Conservation (phyloP, 2,113 vertebrate species). For the Pao palembangensis region DNA sequence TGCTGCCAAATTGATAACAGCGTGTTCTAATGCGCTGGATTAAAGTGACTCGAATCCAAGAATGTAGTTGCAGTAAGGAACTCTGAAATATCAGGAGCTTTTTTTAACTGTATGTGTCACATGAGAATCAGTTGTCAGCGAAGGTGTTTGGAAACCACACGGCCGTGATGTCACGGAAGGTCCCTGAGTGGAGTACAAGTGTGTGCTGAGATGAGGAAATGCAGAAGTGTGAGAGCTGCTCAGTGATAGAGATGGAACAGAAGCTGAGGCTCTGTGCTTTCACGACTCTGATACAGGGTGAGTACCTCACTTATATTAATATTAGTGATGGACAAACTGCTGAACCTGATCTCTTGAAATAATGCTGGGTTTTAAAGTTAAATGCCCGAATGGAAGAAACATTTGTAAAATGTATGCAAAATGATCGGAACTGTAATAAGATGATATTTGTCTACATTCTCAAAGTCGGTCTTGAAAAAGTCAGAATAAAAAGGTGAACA, state of each 20-base stretch:
- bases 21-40: not conserved
- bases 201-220: conserved; percentile 61
- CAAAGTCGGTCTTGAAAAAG: too few species aligned
- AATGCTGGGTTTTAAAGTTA: too few species aligned
- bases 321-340: not conserved
- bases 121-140: conserved; percentile 16
- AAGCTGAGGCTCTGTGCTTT: conserved; percentile 49
- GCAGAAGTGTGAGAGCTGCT: conserved; percentile 31
- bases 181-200: conserved; percentile 42
- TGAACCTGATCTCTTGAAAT: not conserved
- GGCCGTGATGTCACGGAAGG: conserved; percentile 74
- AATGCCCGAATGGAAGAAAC: too few species aligned
- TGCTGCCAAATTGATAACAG: too few species aligned
- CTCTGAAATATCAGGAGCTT: conserved; percentile 7
- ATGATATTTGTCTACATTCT: too few species aligned
- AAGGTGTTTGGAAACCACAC: conserved; percentile 62
- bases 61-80: not conserved
- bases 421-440: not conserved
- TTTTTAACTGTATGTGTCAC: conserved; percentile 15
- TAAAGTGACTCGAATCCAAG: not conserved
- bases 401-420: not conserved
- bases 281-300: conserved; percentile 57
- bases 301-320: conserved; percentile 32
- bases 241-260: conserved; percentile 52
- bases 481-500: too few species aligned